These are phyloP conservation scores for Malachius bipustulatus DNA, from an alignment of 2,888 invertebrate genomes.

Conservation along the genomic window DNA sequence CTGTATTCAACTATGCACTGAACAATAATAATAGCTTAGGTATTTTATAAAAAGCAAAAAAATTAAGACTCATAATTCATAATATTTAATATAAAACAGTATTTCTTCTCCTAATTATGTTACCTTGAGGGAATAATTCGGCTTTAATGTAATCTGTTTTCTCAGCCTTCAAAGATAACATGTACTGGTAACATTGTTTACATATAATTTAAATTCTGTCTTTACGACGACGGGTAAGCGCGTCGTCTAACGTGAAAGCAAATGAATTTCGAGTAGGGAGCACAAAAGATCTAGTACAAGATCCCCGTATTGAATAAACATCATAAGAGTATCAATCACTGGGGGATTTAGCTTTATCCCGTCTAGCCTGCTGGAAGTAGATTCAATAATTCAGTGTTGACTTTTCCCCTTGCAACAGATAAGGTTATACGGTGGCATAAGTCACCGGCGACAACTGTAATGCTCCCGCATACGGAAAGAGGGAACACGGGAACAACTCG, in stretches of 20 bases:
- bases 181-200: no score
- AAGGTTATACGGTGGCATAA: conserved; percentile 17
- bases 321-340: conserved; percentile 30
- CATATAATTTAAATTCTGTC: conserved; percentile 1
- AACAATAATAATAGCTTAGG: no score
- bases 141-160: no score
- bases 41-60: no score
- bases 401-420: conserved; percentile 23
- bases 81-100: no score
- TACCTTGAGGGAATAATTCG: no score
- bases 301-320: conserved; percentile 28
- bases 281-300: conserved; percentile 17
- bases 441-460: conserved; percentile 11
- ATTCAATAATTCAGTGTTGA: conserved; percentile 31
- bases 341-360: conserved; percentile 28
- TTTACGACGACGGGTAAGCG: not conserved
- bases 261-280: conserved; percentile 19
- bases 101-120: no score
- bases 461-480: no score
- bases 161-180: no score
- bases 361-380: conserved; percentile 26
- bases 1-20: no score
- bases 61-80: no score
- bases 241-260: conserved; percentile 16
- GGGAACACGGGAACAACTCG: no score